Evolutionary conservation across 92 coral and sea anemone genomes (phyloP), one percentile per base, ranked within the genome.

Genomic region (Virgularia gustaviana): DNA sequence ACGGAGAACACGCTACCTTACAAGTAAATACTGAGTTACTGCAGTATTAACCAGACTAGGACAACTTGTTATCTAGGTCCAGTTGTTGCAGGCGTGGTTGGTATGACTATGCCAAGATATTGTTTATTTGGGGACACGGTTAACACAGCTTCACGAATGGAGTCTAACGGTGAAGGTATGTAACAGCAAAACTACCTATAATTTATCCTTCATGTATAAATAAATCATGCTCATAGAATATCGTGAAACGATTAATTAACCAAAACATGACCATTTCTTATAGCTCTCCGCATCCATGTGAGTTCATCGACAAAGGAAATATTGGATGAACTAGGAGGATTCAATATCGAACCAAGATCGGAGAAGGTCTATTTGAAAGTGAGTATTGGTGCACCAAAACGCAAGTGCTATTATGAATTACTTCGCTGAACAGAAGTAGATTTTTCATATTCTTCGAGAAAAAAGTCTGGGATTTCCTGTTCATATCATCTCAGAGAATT

Each of bases 51-150:
- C n/a, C n/a, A n/a, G n/a, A n/a, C n/a, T n/a, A n/a, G n/a, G n/a
- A n/a, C n/a, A n/a, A n/a, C 16, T 10, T 66, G 11, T n/a, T 29
- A 4, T 34, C 3, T 53, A 90, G 96, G 97, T 63, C 86, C 90
- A 22, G 95, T 90, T 13, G 89, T 92, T 37, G 97, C 97, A 27
- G 97, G 97, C 42, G 95, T 90, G 9, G 97, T 90, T 8, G 97
- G 97, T 28, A 82, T 90, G 74, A 86, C 84, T 35, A 90, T 90
- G 97, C 97, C 97, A 22, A 92, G 97, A 3, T 90, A 90, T 55
- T 90, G 97, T 71, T 55, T 90, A 77, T 90, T 90, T 71, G 97
- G 97, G 37, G 97, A 90, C 76, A 86, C 97, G 4, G 97, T 90
- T 15, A 90, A 90, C 85, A 90, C 89, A 54, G 95, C 97, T 35